Percentiles rank a stretch among this genome's conserved stretches.
Conservation (phyloP, 1,140 invertebrate species). For the Protaetia brevitarsis region DNA sequence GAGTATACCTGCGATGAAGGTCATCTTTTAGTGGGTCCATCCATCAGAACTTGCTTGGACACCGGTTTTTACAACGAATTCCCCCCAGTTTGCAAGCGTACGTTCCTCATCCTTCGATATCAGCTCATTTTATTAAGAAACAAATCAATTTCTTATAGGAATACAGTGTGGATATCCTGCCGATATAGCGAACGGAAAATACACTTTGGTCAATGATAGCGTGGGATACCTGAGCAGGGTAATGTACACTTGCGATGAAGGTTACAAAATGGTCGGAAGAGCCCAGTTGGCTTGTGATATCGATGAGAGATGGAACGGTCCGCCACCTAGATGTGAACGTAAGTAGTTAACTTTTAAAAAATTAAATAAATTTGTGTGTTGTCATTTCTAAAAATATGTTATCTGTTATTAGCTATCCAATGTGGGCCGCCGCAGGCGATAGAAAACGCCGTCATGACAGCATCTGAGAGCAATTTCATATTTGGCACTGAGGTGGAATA, state of each 20-base stretch:
- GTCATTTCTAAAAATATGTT: background rate
- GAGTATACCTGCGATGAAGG: constrained; percentile 85
- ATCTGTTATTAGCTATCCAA: constrained; percentile 59
- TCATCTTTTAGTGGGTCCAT: constrained; percentile 81
- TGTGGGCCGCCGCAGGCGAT: constrained; percentile 72
- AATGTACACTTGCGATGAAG: constrained; percentile 77
- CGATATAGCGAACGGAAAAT: constrained; percentile 77
- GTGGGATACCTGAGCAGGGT: constrained; percentile 82
- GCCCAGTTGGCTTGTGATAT: constrained; percentile 84
- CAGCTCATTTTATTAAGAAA: background rate
- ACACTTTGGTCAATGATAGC: constrained; percentile 77
- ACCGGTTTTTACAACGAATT: constrained; percentile 94
- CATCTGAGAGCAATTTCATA: constrained; percentile 56
- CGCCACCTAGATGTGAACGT: constrained; percentile 85
- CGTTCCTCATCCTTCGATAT: constrained; percentile 30
- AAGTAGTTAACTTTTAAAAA: too few relatives aligned
- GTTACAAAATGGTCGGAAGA: constrained; percentile 79
- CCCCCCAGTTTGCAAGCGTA: constrained; percentile 88
- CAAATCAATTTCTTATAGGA: constrained; percentile 55
- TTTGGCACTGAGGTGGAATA: constrained; percentile 73
- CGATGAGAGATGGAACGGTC: constrained; percentile 91
- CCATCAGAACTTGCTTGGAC: constrained; percentile 77
- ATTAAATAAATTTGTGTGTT: constrained; percentile 52
- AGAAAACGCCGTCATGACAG: constrained; percentile 66
- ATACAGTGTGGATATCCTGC: constrained; percentile 89